These are phyloP conservation scores for Nemurella pictetii DNA, from an alignment of 2,888 invertebrate species.

Conservation along the genomic window DNA sequence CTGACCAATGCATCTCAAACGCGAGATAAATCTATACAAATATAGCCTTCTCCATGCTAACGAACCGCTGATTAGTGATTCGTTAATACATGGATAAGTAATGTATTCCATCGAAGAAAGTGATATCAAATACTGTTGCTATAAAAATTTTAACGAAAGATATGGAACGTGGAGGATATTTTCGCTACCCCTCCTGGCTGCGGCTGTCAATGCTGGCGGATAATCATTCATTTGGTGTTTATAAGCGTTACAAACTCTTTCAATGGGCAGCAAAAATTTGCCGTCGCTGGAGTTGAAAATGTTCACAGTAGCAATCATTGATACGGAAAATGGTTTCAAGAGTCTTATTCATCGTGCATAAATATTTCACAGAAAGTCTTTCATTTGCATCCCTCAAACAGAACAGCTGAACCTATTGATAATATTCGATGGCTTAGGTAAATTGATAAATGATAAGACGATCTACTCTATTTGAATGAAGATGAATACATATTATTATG, in stretches of 20 bases:
- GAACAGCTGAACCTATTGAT: slow-evolving; percentile 14
- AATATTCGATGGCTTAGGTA: slow-evolving; percentile 2
- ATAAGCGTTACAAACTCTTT: neutral
- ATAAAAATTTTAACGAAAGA: neutral
- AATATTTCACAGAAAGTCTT: neutral
- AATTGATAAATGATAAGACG: slow-evolving; percentile 13
- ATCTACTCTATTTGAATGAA: neutral
- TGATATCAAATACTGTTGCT: neutral
- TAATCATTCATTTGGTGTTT: neutral
- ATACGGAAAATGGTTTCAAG: slow-evolving; percentile 1
- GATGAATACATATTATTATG: slow-evolving; percentile 10
- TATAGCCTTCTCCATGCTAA: neutral
- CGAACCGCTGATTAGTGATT: neutral
- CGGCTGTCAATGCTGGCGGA: neutral
- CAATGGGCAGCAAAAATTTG: neutral
- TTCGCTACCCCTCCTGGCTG: neutral
- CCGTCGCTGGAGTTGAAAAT: neutral
- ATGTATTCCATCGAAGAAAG: neutral
- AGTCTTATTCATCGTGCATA: neutral
- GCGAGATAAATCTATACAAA: neutral
- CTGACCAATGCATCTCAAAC: neutral
- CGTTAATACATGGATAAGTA: neutral
- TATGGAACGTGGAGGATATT: neutral
- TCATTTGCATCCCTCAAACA: slow-evolving; percentile 11
- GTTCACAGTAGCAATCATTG: neutral